Conservation (phyloP, 2,797 vertebrate species). For the Oreonectes daqikongensis region DNA sequence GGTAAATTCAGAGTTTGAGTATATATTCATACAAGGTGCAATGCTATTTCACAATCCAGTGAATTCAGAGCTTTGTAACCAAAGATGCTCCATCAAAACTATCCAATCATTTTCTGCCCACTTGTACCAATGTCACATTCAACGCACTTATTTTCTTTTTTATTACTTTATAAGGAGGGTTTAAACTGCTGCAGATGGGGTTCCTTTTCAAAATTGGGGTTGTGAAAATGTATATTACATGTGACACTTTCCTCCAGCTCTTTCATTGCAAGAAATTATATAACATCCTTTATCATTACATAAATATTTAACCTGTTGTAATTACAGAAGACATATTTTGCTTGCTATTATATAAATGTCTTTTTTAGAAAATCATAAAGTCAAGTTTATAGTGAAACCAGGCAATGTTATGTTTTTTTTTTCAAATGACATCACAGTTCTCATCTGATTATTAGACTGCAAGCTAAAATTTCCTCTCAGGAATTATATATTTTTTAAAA, state of each 20-base stretch:
- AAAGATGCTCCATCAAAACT: slow-evolving; percentile 27
- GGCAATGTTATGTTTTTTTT: not conserved
- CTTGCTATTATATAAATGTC: not conserved
- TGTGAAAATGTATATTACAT: slow-evolving; percentile 9
- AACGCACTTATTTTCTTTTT: slow-evolving; percentile 4
- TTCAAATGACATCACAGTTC: not conserved
- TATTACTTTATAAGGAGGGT: slow-evolving; percentile 11
- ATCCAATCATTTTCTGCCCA: slow-evolving; percentile 29
- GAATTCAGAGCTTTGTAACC: slow-evolving; percentile 43
- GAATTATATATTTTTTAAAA: not conserved
- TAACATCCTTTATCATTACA: slow-evolving; percentile 4
- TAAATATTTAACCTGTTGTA: slow-evolving; percentile 1
- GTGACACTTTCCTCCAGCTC: not conserved
- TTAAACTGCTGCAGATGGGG: not conserved
- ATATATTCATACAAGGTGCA: slow-evolving; percentile 44
- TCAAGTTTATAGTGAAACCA: not conserved
- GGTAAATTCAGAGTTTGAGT: slow-evolving; percentile 52
- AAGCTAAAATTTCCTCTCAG: slow-evolving; percentile 4
- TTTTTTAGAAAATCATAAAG: not conserved
- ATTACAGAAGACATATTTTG: not conserved
- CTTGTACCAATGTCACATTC: slow-evolving; percentile 46
- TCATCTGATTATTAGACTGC: not conserved
- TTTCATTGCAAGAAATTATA: not conserved
- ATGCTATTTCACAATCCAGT: slow-evolving; percentile 52
- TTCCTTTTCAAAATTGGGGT: slow-evolving; percentile 5